Conservation (phyloP, 2,888 invertebrate genomes). For the Crepidodera aurea region DNA sequence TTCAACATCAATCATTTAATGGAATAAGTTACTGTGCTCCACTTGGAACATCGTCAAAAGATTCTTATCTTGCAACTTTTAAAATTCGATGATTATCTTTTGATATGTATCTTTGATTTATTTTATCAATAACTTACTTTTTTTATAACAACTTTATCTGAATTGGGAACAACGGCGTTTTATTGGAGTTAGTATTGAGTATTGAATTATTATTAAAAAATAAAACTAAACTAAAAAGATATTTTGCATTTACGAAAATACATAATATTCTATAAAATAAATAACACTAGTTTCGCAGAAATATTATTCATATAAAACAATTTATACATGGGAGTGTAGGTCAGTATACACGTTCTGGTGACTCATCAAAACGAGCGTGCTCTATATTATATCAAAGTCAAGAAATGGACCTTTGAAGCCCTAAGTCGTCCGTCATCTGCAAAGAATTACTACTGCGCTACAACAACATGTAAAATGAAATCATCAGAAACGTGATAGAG, state of each 20-base stretch:
- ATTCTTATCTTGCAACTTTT: conserved; percentile 37
- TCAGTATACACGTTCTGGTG: conserved; percentile 1
- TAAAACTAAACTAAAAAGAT: too few species aligned
- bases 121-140: conserved; percentile 22
- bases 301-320: neutral
- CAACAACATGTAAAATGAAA: conserved; percentile 55
- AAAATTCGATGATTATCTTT: conserved; percentile 37
- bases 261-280: too few species aligned
- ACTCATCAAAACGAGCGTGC: conserved; percentile 13
- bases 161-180: too few species aligned
- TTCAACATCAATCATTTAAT: conserved; percentile 46
- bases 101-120: conserved; percentile 35
- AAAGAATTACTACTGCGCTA: conserved; percentile 10
- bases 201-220: too few species aligned
- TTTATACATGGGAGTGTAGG: conserved; percentile 3
- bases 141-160: neutral
- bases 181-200: too few species aligned
- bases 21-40: conserved; percentile 35
- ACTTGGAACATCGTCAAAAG: conserved; percentile 38
- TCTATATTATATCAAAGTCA: conserved; percentile 9
- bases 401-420: neutral
- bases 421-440: conserved; percentile 9
- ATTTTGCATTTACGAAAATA: too few species aligned
- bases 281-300: too few species aligned
- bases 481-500: conserved; percentile 59